Evolutionary conservation across 1,140 invertebrate genomes (phyloP).

Genomic region (Drosophila rhopaloa): DNA sequence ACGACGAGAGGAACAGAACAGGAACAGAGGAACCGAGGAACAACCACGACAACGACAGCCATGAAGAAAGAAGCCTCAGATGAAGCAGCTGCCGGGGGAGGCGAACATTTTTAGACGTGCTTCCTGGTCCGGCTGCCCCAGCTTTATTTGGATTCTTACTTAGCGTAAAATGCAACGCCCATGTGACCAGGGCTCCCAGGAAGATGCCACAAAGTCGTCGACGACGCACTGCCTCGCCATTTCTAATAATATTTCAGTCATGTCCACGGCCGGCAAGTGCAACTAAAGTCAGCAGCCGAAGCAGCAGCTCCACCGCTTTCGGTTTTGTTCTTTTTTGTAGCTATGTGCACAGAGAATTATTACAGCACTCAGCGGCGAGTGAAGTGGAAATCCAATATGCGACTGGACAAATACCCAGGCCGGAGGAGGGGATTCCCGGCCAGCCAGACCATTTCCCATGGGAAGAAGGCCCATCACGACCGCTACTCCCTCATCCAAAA

Average conservation of each 20-base stretch:
- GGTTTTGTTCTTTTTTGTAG: conserved; percentile 38
- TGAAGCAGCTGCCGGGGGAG: conserved; percentile 16
- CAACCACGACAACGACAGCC: conserved; percentile 45
- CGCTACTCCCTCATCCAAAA: conserved; percentile 34
- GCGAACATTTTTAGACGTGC: conserved; percentile 71
- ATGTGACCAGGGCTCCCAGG: conserved; percentile 47
- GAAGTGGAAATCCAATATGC: conserved; percentile 25
- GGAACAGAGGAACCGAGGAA: conserved; percentile 36
- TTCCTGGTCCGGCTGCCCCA: conserved; percentile 64
- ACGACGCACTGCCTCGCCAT: conserved; percentile 68
- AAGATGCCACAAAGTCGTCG: conserved; percentile 18
- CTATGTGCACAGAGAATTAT: conserved; percentile 57
- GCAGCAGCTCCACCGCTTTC: conserved; percentile 53
- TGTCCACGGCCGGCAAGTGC: conserved; percentile 61
- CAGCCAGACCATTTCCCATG: conserved; percentile 11
- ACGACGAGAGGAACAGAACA: conserved; percentile 36
- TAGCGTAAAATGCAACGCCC: conserved; percentile 72
- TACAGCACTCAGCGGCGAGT: conserved; percentile 63
- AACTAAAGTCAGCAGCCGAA: conserved; percentile 40
- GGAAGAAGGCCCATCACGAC: conserved; percentile 5
- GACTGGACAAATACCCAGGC: conserved; percentile 50
- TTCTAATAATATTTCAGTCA: conserved; percentile 81
- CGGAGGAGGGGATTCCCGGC: conserved; percentile 20
- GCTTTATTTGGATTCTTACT: conserved; percentile 75
- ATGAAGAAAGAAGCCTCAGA: conserved; percentile 8